phyloP scores from a whole-genome alignment of 2,888 invertebrate species.

The Euplagia quadripunctaria region DNA sequence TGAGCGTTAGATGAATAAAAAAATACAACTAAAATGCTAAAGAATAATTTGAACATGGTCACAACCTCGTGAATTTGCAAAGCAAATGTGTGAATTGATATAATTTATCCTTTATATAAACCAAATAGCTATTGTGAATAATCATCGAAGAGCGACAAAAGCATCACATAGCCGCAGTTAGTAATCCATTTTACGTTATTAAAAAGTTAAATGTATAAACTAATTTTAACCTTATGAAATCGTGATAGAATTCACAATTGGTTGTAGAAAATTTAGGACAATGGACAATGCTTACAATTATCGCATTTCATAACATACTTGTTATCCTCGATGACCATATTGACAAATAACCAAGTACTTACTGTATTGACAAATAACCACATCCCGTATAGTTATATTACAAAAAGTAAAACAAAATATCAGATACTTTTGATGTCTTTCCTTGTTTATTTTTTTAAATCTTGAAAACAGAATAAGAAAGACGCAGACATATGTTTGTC shows the following conservation, averaged over 20 bases:
- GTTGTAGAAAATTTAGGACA: conserved; percentile 3
- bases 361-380: conserved; percentile 45
- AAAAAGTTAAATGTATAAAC: background rate
- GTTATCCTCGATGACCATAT: conserved; percentile 22
- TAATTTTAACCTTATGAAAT: conserved; percentile 8
- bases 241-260: conserved; percentile 26
- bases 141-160: conserved; percentile 33
- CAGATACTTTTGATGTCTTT: background rate
- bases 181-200: conserved; percentile 40
- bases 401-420: conserved; percentile 19
- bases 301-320: conserved; percentile 37
- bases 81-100: conserved; percentile 67
- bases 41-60: conserved; percentile 31
- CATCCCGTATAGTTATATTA: conserved; percentile 30
- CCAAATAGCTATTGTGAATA: conserved; percentile 44
- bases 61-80: conserved; percentile 23
- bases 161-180: conserved; percentile 24
- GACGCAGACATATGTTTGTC: no score
- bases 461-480: background rate
- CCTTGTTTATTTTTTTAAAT: background rate
- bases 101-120: conserved; percentile 58
- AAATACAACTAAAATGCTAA: conserved; percentile 22
- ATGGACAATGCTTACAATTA: conserved; percentile 29
- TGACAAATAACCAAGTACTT: conserved; percentile 41
- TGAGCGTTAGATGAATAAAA: conserved; percentile 28